Evolutionary conservation across 2,113 vertebrate species (phyloP), one percentile per base, ranked within the genome.

Genomic region (Cyanocitta stelleri): DNA sequence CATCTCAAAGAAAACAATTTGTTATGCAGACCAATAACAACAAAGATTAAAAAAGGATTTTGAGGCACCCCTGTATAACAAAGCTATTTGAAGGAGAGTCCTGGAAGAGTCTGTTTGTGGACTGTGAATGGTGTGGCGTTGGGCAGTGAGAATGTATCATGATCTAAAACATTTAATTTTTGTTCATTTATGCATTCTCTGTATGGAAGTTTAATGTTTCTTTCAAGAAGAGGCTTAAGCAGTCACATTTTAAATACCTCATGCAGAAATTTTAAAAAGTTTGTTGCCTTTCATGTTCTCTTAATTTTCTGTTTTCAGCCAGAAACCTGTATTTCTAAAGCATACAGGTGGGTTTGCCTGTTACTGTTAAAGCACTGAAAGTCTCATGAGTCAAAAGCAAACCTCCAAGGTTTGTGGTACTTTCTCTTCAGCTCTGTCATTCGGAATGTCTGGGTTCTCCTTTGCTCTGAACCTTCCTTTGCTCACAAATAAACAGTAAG

Each of bases 1-100:
- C 76, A 94, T 91, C 72, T 92, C 85, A 92, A 95, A 88, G 90
- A 97, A 96, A 96, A 93, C 83, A 92, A 96, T 97, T 95, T 95
- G 93, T 97, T 97, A 96, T 61, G 87, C 46, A 48, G 56, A 86
- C 88, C 59, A 95, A 95, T 86, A 96, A 86, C 69, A 82, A 66
- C 10, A 77, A 87, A 89, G 37, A 93, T 68, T 80, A 3, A 55
- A 80, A 46, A 35, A 83, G 23, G 32, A 66, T 79, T 91, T 63
- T 71, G 73, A 3, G 13, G 54, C 43, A 48, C 88, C 49, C 59
- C 61, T 86, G 55, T 90, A 88, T 58, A 96, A 78, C 72, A 93
- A 55, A 82, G 46, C 35, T 81, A 6, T 69, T 92, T 89, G 79
- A 90, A 87, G 52, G 46, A 20, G 23, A 84, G 61, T 74, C 43